Base-by-base conservation (phyloP, 2,888 invertebrate genomes). In the Tinea trinotella region DNA sequence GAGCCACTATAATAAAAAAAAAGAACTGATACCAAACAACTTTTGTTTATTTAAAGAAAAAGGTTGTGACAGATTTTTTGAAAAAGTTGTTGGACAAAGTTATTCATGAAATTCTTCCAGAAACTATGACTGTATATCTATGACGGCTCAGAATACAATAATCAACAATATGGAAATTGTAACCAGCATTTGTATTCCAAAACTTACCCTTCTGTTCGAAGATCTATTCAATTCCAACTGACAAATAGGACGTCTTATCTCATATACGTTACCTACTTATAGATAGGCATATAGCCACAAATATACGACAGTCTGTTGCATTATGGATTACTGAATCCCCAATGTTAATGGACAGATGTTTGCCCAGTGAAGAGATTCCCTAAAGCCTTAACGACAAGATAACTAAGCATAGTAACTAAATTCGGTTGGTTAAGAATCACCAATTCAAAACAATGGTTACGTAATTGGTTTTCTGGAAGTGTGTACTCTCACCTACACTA, bases 111-210 rank as follows among this genome's bases (percentile, higher is more conserved):
- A 30, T 30, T n/a, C 7, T 30, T 7, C 7, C 7, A 4, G 30
- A 30, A 30, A 30, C 30, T 30, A 30, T 22, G 7, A 7, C 3
- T 22, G n/a, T 2, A 30, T 7, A 30, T 30, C 30, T 30, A 30
- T 30, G 1, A 30, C 7, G n/a, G n/a, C 13, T 15, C 2, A 15
- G 5, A 40, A 40, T n/a, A 40, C 15, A 40, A 40, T 40, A 40
- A 40, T 40, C 40, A 40, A 7, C 40, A 40, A 40, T 40, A 40
- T 40, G 40, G 40, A 15, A 40, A 40, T 15, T 40, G n/a, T 12
- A 40, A n/a, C 13, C 13, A 12, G 13, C 40, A 40, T 40, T 40
- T 40, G 13, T 40, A 40, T 40, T 40, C 40, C 15, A 15, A 40
- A 40, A 40, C 13, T 40, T 13, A 40, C 40, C 40, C 40, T 40